phyloP scores from a whole-genome alignment of 1,140 invertebrate genomes.

The Babylonia areolata region DNA sequence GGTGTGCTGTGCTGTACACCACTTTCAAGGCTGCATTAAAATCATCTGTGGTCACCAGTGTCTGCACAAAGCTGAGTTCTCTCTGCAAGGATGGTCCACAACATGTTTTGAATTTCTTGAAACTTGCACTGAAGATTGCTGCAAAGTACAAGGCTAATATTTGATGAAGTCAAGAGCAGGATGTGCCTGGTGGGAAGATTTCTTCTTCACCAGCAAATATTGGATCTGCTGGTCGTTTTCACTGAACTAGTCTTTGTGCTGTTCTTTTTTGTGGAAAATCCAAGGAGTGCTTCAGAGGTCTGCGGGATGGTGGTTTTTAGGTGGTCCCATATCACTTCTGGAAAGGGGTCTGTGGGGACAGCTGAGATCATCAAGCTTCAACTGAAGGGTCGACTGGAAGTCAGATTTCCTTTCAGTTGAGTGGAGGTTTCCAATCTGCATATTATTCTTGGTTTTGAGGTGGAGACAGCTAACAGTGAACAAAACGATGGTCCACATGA shows the following conservation, averaged over 20 bases:
- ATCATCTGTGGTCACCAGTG: not conserved
- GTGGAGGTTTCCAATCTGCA: not conserved
- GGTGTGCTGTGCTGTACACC: not conserved
- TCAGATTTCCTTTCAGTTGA: not conserved
- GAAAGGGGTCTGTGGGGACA: not conserved
- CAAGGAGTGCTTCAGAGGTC: not conserved
- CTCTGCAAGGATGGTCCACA: not conserved
- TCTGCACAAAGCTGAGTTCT: not conserved
- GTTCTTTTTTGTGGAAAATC: not conserved
- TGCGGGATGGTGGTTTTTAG: not conserved
- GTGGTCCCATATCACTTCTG: not conserved
- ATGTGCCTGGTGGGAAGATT: not conserved
- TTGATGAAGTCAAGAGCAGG: not conserved
- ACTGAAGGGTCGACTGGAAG: not conserved
- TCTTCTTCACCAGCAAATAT: not conserved
- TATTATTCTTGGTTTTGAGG: not conserved
- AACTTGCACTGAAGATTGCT: not conserved
- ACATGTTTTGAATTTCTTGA: not conserved
- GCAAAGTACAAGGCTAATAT: not conserved
- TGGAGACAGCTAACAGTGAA: not conserved
- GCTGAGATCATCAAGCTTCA: not conserved
- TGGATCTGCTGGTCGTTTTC: not conserved
- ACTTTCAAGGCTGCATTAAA: not conserved
- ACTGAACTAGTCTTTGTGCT: not conserved
- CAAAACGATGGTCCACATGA: not conserved